Conservation (phyloP, 2,888 invertebrate species). For the Melanostoma scalare region DNA sequence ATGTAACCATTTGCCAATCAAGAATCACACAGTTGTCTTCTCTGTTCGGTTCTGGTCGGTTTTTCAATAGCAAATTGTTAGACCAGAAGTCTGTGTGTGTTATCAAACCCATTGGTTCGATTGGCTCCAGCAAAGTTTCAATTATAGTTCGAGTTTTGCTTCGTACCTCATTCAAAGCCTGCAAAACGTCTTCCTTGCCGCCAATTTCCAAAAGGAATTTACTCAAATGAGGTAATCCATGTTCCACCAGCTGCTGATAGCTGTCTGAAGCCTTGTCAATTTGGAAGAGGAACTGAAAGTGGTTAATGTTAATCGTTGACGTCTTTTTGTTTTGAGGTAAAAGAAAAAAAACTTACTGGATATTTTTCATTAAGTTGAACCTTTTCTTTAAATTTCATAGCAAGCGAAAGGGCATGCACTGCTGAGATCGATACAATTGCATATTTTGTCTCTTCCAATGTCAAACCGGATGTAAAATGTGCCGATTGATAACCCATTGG, state of each 20-base stretch:
- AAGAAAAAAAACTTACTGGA: slow-evolving; percentile 72
- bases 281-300: slow-evolving; percentile 86
- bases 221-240: slow-evolving; percentile 89
- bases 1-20: slow-evolving; percentile 93
- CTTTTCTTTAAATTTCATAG: slow-evolving; percentile 84
- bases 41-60: slow-evolving; percentile 80
- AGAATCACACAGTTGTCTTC: slow-evolving; percentile 86
- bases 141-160: slow-evolving; percentile 88
- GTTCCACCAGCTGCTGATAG: slow-evolving; percentile 89
- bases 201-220: slow-evolving; percentile 87
- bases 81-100: slow-evolving; percentile 94
- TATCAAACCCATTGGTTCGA: slow-evolving; percentile 88
- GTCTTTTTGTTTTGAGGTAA: not conserved
- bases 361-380: slow-evolving; percentile 76
- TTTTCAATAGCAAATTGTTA: slow-evolving; percentile 88
- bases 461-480: slow-evolving; percentile 75
- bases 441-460: slow-evolving; percentile 84
- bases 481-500: slow-evolving; percentile 78
- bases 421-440: slow-evolving; percentile 88
- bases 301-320: not conserved
- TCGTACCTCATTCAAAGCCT: slow-evolving; percentile 84
- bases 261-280: slow-evolving; percentile 91
- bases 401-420: slow-evolving; percentile 88
- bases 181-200: slow-evolving; percentile 85
- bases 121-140: slow-evolving; percentile 87